Base-by-base conservation (phyloP, 2,113 vertebrate genomes). In the Alethe diademata region DNA sequence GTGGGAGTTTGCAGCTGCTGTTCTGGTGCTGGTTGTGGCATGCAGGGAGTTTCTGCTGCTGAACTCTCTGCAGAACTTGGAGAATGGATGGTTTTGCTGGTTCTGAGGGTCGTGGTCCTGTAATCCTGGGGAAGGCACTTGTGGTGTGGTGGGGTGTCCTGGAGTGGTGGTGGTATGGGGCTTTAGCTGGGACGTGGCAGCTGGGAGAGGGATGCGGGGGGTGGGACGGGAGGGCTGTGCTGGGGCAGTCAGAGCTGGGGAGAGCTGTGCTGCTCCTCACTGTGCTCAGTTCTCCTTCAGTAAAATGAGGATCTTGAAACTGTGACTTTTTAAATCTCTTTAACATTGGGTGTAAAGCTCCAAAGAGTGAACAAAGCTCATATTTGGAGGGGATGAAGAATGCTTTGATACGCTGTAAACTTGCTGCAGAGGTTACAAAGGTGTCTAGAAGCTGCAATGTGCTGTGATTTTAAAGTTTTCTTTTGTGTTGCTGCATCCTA, bases 1-100 rank as follows among this genome's bases (percentile, higher is more conserved):
- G 58, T 26, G 85, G 78, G 85, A 95, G 94, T 88, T 92, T 23
- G 86, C 92, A 94, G 93, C 90, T 90, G 92, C 91, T 88, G 67
- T 14, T 88, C 82, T 54, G 29, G 50, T 53, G 71, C 81, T 69
- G 87, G 51, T 62, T 83, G 58, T 61, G 6, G 3, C 66, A 24
- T 18, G 2, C 45, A 36, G 50, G 42, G 80, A 76, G 31, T 66
- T 48, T 14, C 0, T 76, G 81, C 87, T 51, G 82, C n/a, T 45
- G 23, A 88, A 45, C 51, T 72, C 48, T 42, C 74, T 88, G 1
- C 43, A 47, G 8, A 90, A 84, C 92, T 84, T 62, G 4, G 45
- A 31, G 81, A 40, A 61, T 0, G 16, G 19, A 16, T 72, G 57
- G 20, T 25, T 88, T 48, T 69, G 57, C 45, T 61, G 62, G 6